Evolutionary conservation across 2,113 vertebrate species (phyloP).

Genomic region (Ochotona curzoniae): DNA sequence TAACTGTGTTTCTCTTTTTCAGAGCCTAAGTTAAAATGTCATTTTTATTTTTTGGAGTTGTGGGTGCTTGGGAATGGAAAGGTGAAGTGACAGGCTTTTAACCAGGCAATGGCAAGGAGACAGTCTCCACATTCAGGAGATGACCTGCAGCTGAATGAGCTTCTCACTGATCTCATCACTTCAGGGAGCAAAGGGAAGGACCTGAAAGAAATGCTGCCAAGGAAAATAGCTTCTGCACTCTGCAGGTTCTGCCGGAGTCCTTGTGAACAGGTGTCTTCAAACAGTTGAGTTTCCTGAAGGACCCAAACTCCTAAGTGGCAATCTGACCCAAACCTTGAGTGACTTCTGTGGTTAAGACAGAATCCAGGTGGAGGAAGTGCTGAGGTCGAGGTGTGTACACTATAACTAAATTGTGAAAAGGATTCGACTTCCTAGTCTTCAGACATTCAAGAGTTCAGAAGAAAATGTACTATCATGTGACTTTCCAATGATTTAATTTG

Average conservation of each 20-base stretch:
- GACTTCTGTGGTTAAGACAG: neutral
- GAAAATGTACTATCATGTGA: neutral
- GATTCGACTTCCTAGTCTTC: slow-evolving; percentile 65
- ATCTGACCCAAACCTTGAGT: neutral
- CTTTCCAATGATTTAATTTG: slow-evolving; percentile 58
- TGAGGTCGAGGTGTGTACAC: slow-evolving; percentile 64
- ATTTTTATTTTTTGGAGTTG: neutral
- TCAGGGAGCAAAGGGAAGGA: slow-evolving; percentile 32
- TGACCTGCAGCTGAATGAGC: neutral
- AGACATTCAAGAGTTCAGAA: slow-evolving; percentile 26
- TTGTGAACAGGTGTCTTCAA: neutral
- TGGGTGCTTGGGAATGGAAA: neutral
- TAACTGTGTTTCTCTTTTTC: neutral
- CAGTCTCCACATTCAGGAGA: neutral
- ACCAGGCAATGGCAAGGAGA: neutral
- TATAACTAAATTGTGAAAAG: slow-evolving; percentile 57
- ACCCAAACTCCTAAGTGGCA: neutral
- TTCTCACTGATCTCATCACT: neutral
- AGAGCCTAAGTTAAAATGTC: neutral
- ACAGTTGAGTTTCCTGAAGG: slow-evolving; percentile 40
- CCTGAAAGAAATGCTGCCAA: slow-evolving; percentile 55
- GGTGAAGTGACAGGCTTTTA: neutral
- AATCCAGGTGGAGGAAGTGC: slow-evolving; percentile 62
- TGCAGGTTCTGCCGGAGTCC: neutral
- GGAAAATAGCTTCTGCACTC: neutral